Evolutionary conservation across 2,888 invertebrate genomes (phyloP).

Genomic region (Margaritifera margaritifera): DNA sequence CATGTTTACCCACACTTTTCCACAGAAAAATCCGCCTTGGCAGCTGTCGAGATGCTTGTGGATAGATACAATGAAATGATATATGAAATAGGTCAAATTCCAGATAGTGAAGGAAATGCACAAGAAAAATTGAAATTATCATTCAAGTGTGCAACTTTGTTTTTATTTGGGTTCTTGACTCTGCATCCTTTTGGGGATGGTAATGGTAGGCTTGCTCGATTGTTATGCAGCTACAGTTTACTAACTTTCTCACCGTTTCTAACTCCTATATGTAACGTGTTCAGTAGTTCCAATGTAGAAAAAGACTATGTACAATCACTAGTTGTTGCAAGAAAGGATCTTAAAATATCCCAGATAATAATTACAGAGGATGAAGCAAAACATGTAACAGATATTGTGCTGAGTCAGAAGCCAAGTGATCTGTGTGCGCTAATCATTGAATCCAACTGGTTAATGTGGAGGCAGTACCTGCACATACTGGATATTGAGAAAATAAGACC

Average conservation of each 20-base stretch:
- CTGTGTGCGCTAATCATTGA: constrained; percentile 16
- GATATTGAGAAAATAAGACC: no score
- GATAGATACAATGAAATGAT: constrained; percentile 5
- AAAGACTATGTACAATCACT: constrained; percentile 12
- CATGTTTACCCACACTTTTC: constrained; percentile 3
- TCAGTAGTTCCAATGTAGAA: constrained; percentile 9
- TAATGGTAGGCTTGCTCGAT: constrained; percentile 13
- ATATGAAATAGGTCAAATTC: background rate
- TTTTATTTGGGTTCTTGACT: constrained; percentile 11
- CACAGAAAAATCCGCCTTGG: background rate
- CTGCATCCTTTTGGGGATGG: constrained; percentile 20
- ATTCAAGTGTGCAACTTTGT: constrained; percentile 7
- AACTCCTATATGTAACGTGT: constrained; percentile 17
- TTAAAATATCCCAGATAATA: background rate
- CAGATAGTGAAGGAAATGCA: no score
- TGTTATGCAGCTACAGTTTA: constrained; percentile 12
- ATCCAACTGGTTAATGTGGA: background rate
- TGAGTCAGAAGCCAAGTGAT: constrained; percentile 9
- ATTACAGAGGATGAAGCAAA: background rate
- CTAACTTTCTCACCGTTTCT: constrained; percentile 16
- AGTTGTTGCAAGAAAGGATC: background rate
- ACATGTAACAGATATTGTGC: background rate
- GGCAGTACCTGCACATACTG: no score
- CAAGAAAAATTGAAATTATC: background rate
- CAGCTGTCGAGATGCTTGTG: constrained; percentile 4